A percentile compares a stretch with the other conserved stretches of the same genome.
Conservation (phyloP, 2,888 invertebrate genomes). For the Junonia oenone region DNA sequence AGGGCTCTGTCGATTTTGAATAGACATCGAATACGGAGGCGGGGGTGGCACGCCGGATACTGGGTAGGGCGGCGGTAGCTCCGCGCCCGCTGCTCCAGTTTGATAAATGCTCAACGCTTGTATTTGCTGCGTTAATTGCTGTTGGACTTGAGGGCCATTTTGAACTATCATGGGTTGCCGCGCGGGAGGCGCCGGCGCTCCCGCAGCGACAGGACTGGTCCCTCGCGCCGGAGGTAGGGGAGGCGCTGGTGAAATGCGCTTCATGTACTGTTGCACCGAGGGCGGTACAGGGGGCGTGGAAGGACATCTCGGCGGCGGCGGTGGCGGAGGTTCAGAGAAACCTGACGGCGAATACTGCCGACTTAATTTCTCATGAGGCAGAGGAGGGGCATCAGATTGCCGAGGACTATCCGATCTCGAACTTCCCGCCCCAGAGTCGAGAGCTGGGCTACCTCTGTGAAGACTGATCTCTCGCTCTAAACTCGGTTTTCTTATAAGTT, state of each 20-base stretch:
- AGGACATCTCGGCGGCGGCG: constrained; percentile 86
- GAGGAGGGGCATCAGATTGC: constrained; percentile 77
- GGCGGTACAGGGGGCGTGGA: constrained; percentile 85
- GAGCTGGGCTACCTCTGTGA: constrained; percentile 90
- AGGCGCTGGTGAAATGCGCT: constrained; percentile 83
- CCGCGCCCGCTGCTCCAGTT: constrained; percentile 78
- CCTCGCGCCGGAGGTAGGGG: constrained; percentile 82
- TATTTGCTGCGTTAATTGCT: constrained; percentile 92
- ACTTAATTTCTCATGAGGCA: constrained; percentile 82
- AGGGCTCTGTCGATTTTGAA: constrained; percentile 92
- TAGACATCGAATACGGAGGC: constrained; percentile 91
- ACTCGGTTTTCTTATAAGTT: constrained; percentile 92
- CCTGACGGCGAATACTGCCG: constrained; percentile 86
- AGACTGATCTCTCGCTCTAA: constrained; percentile 89
- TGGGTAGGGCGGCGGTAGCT: constrained; percentile 85
- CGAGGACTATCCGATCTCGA: constrained; percentile 94
- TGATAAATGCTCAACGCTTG: constrained; percentile 90
- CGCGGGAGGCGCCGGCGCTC: constrained; percentile 74
- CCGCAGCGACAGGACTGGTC: constrained; percentile 88
- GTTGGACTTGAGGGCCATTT: constrained; percentile 89
- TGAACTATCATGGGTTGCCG: constrained; percentile 90
- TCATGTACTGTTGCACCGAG: constrained; percentile 76
- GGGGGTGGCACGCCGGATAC: constrained; percentile 83
- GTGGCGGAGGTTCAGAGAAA: constrained; percentile 84
- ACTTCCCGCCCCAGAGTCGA: constrained; percentile 93